Evolutionary conservation across 2,797 vertebrate genomes (phyloP).

Genomic region (Cyprinella venusta): DNA sequence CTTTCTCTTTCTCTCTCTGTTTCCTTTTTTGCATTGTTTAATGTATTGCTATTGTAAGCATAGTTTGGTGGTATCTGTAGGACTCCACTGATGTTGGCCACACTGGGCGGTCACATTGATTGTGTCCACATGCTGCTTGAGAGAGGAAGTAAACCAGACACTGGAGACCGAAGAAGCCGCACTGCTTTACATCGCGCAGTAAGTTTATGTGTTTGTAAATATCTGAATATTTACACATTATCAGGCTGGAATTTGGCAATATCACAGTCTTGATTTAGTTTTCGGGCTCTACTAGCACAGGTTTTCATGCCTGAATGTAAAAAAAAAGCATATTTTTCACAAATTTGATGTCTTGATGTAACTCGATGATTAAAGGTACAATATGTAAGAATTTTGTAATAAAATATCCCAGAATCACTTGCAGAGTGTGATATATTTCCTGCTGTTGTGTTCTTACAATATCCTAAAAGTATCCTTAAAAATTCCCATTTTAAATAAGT

Average conservation of each 20-base stretch:
- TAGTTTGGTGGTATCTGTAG: slow-evolving; percentile 66
- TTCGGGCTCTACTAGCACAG: background rate
- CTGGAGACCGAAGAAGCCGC: slow-evolving; percentile 89
- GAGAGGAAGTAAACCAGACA: slow-evolving; percentile 89
- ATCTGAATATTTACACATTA: slow-evolving; percentile 31
- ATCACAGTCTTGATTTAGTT: background rate
- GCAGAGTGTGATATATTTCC: too few species aligned
- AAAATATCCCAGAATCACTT: too few species aligned
- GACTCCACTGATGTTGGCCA: slow-evolving; percentile 93
- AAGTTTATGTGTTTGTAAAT: slow-evolving; percentile 55
- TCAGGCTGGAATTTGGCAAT: background rate
- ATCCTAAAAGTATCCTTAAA: too few species aligned
- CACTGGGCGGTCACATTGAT: slow-evolving; percentile 91
- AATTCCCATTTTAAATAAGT: too few species aligned
- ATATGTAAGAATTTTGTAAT: too few species aligned
- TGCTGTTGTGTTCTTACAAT: too few species aligned
- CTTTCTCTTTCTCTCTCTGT: background rate
- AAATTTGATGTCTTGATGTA: background rate
- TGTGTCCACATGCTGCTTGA: slow-evolving; percentile 93
- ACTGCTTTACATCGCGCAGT: slow-evolving; percentile 94
- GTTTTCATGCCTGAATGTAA: background rate
- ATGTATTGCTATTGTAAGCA: background rate
- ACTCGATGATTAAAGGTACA: too few species aligned
- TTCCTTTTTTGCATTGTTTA: background rate
- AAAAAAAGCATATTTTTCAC: background rate